phyloP scores from a whole-genome alignment of 2,113 vertebrate species.

The Malurus cyaneus region DNA sequence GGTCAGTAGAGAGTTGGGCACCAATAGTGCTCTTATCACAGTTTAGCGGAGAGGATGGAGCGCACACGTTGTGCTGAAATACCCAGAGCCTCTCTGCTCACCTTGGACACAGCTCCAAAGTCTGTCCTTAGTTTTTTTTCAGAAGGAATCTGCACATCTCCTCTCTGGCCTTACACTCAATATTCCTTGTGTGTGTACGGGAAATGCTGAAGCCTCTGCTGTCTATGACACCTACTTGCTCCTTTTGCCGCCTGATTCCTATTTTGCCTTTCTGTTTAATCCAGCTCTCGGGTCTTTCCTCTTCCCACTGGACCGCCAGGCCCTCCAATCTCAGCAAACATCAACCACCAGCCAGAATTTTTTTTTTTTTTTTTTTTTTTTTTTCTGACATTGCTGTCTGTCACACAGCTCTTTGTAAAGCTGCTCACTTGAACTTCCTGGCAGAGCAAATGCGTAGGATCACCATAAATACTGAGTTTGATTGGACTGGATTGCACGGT shows the following conservation, averaged over 20 bases:
- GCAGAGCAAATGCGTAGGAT: not conserved
- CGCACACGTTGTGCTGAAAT: not conserved
- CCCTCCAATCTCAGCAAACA: not conserved
- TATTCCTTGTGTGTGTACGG: not conserved
- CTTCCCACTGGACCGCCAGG: not conserved
- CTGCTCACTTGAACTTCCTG: not conserved
- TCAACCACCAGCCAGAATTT: not conserved
- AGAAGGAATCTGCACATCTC: not conserved
- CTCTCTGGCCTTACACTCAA: not conserved
- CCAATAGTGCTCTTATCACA: not conserved
- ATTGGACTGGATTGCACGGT: not conserved
- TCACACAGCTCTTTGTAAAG: not conserved
- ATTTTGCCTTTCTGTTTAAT: not conserved
- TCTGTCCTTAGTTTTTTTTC: not conserved
- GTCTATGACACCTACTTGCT: not conserved
- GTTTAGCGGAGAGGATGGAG: not conserved
- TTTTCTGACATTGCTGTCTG: not conserved
- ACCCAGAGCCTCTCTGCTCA: not conserved
- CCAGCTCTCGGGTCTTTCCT: not conserved
- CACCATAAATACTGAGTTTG: not conserved
- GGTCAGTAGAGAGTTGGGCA: not conserved
- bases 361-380: not conserved
- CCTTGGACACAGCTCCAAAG: not conserved
- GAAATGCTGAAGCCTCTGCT: not conserved
- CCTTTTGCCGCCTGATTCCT: not conserved